These are phyloP conservation scores for Malurus cyaneus DNA, from an alignment of 2,113 vertebrate species.

Conservation along the genomic window DNA sequence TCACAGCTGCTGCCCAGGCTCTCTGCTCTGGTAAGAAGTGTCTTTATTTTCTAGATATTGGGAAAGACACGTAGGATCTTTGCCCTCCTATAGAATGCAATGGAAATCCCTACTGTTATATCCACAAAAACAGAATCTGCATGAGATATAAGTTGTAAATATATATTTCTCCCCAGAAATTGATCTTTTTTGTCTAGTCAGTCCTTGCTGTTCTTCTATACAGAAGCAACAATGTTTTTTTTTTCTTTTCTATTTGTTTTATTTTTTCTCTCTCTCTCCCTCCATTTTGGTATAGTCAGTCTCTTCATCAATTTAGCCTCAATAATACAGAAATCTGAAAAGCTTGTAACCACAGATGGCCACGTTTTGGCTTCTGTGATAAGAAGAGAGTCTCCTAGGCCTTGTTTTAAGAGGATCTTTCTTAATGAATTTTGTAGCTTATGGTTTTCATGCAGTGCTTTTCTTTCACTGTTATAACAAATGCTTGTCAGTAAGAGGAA, in stretches of 20 bases:
- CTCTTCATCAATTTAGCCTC: slow-evolving; percentile 26
- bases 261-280: neutral
- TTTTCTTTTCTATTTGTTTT: neutral
- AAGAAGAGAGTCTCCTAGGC: neutral
- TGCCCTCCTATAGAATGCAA: neutral
- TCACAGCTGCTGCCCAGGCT: neutral
- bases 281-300: neutral
- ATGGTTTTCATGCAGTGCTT: neutral
- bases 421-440: slow-evolving; percentile 59
- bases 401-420: slow-evolving; percentile 36
- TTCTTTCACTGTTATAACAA: slow-evolving; percentile 43
- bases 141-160: neutral
- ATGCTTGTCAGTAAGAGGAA: slow-evolving; percentile 30
- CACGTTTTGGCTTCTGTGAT: neutral
- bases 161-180: neutral
- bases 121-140: neutral
- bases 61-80: neutral
- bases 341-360: slow-evolving; percentile 1
- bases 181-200: neutral
- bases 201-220: neutral
- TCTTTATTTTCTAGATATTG: neutral
- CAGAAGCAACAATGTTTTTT: neutral
- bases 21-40: neutral
- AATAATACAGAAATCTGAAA: slow-evolving; percentile 5
- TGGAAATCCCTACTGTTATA: neutral